Base-by-base conservation (phyloP, 2,888 invertebrate genomes). In the Nyleta sp. region DNA sequence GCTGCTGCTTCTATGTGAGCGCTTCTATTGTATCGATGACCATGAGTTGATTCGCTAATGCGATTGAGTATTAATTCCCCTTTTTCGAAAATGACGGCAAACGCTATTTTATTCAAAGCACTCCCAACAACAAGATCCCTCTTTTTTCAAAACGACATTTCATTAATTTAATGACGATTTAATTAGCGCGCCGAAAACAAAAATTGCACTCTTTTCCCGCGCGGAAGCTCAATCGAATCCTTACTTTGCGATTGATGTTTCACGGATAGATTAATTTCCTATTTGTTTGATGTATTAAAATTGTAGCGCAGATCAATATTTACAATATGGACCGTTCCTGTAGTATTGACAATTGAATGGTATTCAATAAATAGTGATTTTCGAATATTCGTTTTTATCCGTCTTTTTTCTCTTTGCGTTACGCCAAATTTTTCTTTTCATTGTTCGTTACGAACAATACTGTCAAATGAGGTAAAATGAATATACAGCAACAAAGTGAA, bases 31-130 rank as follows among this genome's bases (percentile, higher is more conserved):
- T 77, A 76, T 79, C 77, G 81, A 79, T 78, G 76, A 70, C 81
- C 77, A 77, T 71, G 78, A 76, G 70, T 76, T 87, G 87, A 89
- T 88, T 88, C 88, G 88, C 86, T 88, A 89, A 89, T 89, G 88
- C 88, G 88, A 89, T 89, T 88, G 86, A 87, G 88, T 87, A 87
- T 89, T 88, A 88, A 88, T 89, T 89, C 86, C 87, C 87, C 84
- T 86, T 88, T 88, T 87, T 70, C 50, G 65, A 78, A 78, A 77
- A 67, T 68, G 57, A 65, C 60, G 65, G 72, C 52, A 53, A 72
- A 57, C 55, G 71, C 73, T 65, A 50, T 71, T 64, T 76, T 76
- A 53, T 76, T 73, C 59, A 64, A 38, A 52, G 53, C 73, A 35
- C 50, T 50, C 52, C 42, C 40, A 52, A 82, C 76, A 84, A 83